Evolutionary conservation across 2,888 invertebrate species (phyloP).

Genomic region (Drosophila hamatofila): DNA sequence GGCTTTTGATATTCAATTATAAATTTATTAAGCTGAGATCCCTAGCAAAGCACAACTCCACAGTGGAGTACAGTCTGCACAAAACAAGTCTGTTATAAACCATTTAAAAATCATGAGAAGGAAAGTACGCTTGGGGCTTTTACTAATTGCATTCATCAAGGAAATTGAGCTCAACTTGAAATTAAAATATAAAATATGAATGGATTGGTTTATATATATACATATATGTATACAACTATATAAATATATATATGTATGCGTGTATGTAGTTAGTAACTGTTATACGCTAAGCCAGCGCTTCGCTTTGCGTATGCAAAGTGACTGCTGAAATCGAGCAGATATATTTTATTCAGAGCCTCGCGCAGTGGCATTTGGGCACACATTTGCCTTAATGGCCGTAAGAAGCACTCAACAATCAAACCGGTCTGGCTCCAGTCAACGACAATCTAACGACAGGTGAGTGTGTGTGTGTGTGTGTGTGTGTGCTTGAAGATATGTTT

Average conservation of each 20-base stretch:
- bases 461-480: slow-evolving; percentile 15
- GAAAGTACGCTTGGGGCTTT: not conserved
- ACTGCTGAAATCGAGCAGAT: slow-evolving; percentile 19
- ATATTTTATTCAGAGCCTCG: slow-evolving; percentile 29
- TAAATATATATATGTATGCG: not conserved
- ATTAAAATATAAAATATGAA: slow-evolving; percentile 9
- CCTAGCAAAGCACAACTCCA: not conserved
- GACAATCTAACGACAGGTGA: slow-evolving; percentile 59
- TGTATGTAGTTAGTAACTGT: not conserved
- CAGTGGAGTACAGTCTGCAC: not conserved
- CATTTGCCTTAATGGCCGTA: slow-evolving; percentile 56
- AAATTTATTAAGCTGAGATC: not conserved
- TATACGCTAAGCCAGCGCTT: slow-evolving; percentile 1
- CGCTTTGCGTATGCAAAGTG: slow-evolving; percentile 15
- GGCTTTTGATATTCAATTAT: not conserved
- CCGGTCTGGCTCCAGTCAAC: slow-evolving; percentile 26
- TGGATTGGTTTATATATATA: not conserved
- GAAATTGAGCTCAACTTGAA: slow-evolving; percentile 1
- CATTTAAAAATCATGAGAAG: not conserved
- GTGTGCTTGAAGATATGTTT: slow-evolving; percentile 22
- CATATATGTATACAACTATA: not conserved
- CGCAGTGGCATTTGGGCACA: slow-evolving; percentile 37
- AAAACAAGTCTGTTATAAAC: not conserved
- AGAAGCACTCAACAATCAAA: slow-evolving; percentile 59
- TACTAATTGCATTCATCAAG: slow-evolving; percentile 8